A percentile compares a stretch with the other conserved stretches of the same genome.
These are phyloP conservation scores for Pyrocoelia pectoralis DNA, from an alignment of 2,888 invertebrate genomes.

Conservation along the genomic window DNA sequence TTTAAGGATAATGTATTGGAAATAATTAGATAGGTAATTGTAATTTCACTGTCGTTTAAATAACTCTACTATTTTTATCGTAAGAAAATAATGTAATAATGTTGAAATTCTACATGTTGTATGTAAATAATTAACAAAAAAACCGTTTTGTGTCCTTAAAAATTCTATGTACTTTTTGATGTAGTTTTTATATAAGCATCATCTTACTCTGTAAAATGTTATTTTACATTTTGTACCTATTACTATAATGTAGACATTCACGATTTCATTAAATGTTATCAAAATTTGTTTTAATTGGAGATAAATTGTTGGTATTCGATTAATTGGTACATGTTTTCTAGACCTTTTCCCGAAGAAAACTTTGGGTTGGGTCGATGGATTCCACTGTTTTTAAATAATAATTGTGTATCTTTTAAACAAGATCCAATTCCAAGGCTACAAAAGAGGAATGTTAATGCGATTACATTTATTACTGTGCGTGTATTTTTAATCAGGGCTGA, in stretches of 20 bases:
- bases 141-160: constrained; percentile 33
- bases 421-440: no score
- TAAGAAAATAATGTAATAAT: constrained; percentile 13
- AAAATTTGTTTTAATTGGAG: background rate
- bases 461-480: no score
- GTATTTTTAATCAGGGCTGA: no score
- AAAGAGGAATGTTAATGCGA: no score
- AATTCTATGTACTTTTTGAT: constrained; percentile 25
- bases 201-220: constrained; percentile 4
- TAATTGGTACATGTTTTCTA: no score
- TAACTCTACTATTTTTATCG: constrained; percentile 30
- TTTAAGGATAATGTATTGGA: no score
- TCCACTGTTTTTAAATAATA: no score
- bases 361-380: no score
- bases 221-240: constrained; percentile 19
- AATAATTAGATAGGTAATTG: constrained; percentile 5
- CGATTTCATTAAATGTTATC: background rate
- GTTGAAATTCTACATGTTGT: constrained; percentile 23
- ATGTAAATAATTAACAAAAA: constrained; percentile 9
- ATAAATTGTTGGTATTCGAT: no score
- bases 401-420: no score
- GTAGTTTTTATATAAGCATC: constrained; percentile 26
- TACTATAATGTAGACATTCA: constrained; percentile 4
- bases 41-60: constrained; percentile 20
- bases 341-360: no score